These are phyloP conservation scores for Dorcus hopei DNA, from an alignment of 2,888 invertebrate species.

Conservation along the genomic window DNA sequence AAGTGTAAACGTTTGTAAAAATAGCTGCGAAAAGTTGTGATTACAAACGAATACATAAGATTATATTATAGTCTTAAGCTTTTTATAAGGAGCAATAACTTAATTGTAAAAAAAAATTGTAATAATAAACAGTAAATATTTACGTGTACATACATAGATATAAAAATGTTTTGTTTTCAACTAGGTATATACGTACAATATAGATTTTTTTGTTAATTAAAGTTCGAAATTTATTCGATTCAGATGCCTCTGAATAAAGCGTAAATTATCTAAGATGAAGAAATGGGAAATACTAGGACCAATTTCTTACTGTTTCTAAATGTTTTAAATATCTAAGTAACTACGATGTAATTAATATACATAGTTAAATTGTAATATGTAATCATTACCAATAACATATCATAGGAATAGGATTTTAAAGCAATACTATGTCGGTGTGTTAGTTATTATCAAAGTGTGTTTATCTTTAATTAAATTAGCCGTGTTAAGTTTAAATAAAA, in stretches of 20 bases:
- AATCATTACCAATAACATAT: constrained; percentile 20
- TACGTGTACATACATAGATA: not conserved
- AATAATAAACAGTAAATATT: not conserved
- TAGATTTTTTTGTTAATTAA: no score
- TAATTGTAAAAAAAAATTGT: not conserved
- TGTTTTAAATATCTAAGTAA: constrained; percentile 16
- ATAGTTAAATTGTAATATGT: constrained; percentile 4
- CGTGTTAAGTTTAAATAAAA: constrained; percentile 21
- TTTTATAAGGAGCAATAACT: not conserved
- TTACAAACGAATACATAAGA: constrained; percentile 7
- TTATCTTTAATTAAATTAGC: constrained; percentile 11
- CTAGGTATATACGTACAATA: not conserved
- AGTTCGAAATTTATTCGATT: constrained; percentile 30
- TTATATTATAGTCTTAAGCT: not conserved
- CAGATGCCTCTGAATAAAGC: constrained; percentile 20
- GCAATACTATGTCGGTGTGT: constrained; percentile 13
- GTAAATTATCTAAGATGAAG: constrained; percentile 32
- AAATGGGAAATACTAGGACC: constrained; percentile 44
- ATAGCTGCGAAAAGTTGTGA: not conserved
- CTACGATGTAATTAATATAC: not conserved
- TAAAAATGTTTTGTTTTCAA: not conserved
- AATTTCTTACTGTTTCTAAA: constrained; percentile 48
- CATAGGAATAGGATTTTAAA: constrained; percentile 21
- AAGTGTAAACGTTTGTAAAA: constrained; percentile 7
- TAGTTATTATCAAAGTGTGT: constrained; percentile 7